These are phyloP conservation scores for Tortricodes alternella DNA, from an alignment of 2,888 invertebrate genomes.

Conservation along the genomic window DNA sequence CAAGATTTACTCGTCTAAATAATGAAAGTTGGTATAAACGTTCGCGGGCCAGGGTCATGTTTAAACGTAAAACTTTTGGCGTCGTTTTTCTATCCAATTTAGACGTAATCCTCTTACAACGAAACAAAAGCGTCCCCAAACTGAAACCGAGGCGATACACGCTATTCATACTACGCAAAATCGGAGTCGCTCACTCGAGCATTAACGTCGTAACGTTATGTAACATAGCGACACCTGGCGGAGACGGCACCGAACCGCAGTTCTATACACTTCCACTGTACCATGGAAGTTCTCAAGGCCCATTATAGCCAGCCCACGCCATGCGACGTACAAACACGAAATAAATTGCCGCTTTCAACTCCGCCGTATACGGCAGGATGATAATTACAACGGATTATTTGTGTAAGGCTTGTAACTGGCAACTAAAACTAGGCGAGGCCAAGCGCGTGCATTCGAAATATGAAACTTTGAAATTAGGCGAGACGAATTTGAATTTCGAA, in stretches of 20 bases:
- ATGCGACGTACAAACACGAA: conserved; percentile 40
- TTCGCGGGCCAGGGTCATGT: conserved; percentile 3
- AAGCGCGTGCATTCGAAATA: neutral
- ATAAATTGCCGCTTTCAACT: conserved; percentile 49
- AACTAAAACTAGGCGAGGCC: neutral
- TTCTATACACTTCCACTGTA: neutral
- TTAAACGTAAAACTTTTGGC: conserved; percentile 15
- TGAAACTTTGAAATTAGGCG: no score
- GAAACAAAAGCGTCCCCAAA: conserved; percentile 17
- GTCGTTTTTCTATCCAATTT: conserved; percentile 18
- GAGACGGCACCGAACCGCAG: conserved; percentile 31
- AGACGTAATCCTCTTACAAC: conserved; percentile 29
- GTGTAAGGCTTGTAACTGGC: conserved; percentile 14
- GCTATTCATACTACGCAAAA: conserved; percentile 35
- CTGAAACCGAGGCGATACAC: conserved; percentile 13
- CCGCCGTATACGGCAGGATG: conserved; percentile 32
- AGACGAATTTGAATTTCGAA: neutral
- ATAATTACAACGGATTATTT: conserved; percentile 18
- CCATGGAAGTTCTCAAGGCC: conserved; percentile 28
- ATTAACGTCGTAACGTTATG: conserved; percentile 28
- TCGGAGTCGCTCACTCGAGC: conserved; percentile 30
- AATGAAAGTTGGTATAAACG: conserved; percentile 11
- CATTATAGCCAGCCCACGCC: conserved; percentile 34
- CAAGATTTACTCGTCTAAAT: conserved; percentile 2
- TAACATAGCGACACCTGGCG: conserved; percentile 36